Evolutionary conservation across 2,113 vertebrate species (phyloP).

Genomic region (Callipepla squamata): DNA sequence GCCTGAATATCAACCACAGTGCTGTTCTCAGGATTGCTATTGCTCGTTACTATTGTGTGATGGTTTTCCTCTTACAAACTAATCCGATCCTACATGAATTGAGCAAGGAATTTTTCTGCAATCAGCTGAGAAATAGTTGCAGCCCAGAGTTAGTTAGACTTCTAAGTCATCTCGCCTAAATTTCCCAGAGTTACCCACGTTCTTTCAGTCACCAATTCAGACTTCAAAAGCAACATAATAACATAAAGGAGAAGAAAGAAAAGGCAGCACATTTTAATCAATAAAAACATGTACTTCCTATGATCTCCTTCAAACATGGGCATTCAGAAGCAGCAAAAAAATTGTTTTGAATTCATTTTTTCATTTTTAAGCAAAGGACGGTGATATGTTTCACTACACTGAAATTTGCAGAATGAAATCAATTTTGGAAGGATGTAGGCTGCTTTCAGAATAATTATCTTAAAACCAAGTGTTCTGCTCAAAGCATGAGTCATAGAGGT

Average conservation of each 20-base stretch:
- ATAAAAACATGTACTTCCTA: neutral
- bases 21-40: neutral
- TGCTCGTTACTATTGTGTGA: neutral
- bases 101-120: neutral
- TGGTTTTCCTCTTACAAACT: neutral
- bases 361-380: neutral
- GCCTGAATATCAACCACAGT: neutral
- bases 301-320: neutral
- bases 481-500: neutral
- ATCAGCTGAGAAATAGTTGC: neutral
- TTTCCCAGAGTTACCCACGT: neutral
- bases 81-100: neutral
- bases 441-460: neutral
- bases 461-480: neutral
- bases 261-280: neutral
- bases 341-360: neutral
- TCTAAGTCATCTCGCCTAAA: neutral
- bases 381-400: neutral
- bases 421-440: neutral
- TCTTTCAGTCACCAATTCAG: neutral
- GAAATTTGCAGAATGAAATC: neutral
- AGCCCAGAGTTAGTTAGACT: neutral
- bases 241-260: neutral
- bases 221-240: neutral
- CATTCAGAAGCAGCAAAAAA: neutral